A percentile compares a stretch with the other conserved stretches of the same genome.
Conservation (phyloP, 2,888 invertebrate genomes). For the Drosophila borealis region DNA sequence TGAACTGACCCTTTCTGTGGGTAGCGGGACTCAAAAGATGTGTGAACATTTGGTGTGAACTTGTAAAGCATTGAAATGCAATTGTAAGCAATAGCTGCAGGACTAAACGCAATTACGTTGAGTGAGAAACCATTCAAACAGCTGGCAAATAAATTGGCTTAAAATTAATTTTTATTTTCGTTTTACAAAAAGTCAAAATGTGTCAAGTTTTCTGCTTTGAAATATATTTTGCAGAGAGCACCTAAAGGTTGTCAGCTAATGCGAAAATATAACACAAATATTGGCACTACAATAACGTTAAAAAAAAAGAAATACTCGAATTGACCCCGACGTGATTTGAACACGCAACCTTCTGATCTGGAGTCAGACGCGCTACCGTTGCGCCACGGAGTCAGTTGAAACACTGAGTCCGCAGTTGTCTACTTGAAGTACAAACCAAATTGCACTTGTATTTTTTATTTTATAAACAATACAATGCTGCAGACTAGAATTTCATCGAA, state of each 20-base stretch:
- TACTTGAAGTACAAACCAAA: slow-evolving; percentile 8
- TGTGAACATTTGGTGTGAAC: slow-evolving; percentile 72
- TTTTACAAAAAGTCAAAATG: neutral
- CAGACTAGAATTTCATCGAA: neutral
- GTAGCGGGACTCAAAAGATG: slow-evolving; percentile 19
- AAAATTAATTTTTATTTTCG: neutral
- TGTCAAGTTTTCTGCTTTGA: neutral
- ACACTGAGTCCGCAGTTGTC: fast-evolving
- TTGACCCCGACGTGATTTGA: slow-evolving; percentile 78
- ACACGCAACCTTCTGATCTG: slow-evolving; percentile 78
- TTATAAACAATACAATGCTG: neutral
- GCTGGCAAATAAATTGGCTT: neutral
- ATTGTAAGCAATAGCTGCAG: slow-evolving; percentile 7
- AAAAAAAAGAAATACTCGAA: neutral
- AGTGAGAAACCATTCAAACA: neutral
- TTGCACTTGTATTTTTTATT: neutral
- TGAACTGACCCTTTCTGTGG: slow-evolving; percentile 7
- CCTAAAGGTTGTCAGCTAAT: too few species aligned
- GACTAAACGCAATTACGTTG: slow-evolving; percentile 5
- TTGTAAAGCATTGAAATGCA: slow-evolving; percentile 35
- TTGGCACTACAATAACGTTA: neutral
- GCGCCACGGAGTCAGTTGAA: slow-evolving; percentile 69
- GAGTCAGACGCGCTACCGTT: slow-evolving; percentile 76
- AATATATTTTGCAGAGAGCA: neutral
- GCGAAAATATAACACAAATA: too few species aligned